Percentiles rank a stretch among this genome's conserved stretches.
These are phyloP conservation scores for Helicoverpa assulta DNA, from an alignment of 2,888 invertebrate species.

Conservation along the genomic window DNA sequence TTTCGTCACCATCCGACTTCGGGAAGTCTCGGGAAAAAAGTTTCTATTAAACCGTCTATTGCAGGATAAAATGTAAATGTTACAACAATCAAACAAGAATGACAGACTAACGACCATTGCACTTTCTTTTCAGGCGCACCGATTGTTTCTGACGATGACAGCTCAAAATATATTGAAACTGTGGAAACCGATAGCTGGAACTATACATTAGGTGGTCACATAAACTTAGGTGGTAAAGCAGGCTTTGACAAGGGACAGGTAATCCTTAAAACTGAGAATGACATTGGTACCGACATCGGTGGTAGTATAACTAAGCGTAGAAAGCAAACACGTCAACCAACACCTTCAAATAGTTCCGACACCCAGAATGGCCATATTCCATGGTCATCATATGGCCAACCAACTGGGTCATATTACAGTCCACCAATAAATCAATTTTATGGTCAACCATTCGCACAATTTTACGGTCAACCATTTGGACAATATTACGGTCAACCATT, in stretches of 20 bases:
- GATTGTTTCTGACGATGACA: background rate
- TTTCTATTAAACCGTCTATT: no score
- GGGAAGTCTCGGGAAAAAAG: no score
- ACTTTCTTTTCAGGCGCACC: background rate
- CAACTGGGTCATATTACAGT: background rate
- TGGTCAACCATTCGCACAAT: no score
- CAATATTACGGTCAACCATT: no score
- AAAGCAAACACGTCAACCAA: background rate
- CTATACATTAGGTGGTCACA: background rate
- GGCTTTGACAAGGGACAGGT: background rate
- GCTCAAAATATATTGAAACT: background rate
- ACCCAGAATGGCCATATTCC: background rate
- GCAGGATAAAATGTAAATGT: no score
- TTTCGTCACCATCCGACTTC: no score
- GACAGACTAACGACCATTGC: background rate
- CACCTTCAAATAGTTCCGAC: background rate
- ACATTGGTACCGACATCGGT: background rate
- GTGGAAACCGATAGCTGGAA: background rate
- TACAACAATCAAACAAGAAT: background rate
- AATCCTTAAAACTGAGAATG: background rate
- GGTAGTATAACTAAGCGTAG: background rate
- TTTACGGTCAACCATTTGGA: no score
- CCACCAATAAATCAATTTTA: background rate
- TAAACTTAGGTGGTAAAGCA: background rate
- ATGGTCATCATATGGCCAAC: background rate